Percentiles rank a stretch among this genome's conserved stretches.
Conservation (phyloP, 35 echinoderm and acorn worm genomes). For the Apostichopus californicus region DNA sequence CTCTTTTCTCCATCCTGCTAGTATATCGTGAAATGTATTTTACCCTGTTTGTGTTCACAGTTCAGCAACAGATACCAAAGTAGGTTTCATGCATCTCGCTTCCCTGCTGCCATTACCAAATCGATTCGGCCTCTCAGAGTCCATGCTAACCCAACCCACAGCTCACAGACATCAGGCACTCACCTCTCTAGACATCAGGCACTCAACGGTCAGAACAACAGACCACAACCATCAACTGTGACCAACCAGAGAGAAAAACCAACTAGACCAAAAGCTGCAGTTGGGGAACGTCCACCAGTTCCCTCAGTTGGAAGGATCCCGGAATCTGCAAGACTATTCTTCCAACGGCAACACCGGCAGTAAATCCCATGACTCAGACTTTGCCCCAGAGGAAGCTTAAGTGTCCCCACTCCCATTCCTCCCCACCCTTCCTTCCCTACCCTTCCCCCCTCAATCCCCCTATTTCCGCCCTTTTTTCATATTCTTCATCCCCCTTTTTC, state of each 20-base stretch:
- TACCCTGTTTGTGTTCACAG: background rate
- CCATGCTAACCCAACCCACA: background rate
- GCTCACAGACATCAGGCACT: background rate
- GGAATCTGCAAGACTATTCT: constrained; percentile 1
- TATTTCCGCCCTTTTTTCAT: too few relatives aligned
- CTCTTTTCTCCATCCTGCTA: too few relatives aligned
- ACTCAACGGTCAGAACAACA: background rate
- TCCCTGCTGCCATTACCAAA: background rate
- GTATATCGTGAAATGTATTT: too few relatives aligned
- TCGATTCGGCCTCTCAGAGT: background rate
- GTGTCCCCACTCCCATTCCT: background rate
- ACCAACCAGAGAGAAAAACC: background rate
- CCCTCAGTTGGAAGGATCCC: constrained; percentile 2
- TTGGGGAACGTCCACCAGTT: background rate
- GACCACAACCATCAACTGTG: background rate
- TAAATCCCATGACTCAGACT: background rate
- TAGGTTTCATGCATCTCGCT: background rate
- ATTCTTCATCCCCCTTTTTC: too few relatives aligned
- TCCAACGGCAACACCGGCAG: background rate
- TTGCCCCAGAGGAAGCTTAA: background rate
- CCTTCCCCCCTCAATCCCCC: background rate
- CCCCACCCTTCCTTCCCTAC: background rate
- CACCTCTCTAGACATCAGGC: background rate
- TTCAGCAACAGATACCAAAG: background rate
- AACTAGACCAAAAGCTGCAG: background rate